These are phyloP conservation scores for Diadromus collaris DNA, from an alignment of 2,888 invertebrate genomes.

Conservation along the genomic window DNA sequence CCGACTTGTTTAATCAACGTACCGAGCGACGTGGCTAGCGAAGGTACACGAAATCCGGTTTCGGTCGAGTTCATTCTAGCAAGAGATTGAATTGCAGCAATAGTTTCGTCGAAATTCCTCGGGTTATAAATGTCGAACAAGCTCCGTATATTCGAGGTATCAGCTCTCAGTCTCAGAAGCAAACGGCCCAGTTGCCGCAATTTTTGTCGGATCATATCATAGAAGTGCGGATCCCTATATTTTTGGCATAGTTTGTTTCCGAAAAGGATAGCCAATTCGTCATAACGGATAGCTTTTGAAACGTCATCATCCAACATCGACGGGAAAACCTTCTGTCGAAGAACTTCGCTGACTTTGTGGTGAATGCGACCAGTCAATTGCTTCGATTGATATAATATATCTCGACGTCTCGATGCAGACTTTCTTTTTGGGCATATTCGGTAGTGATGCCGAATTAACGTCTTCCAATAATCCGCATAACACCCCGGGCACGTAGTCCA, in stretches of 20 bases:
- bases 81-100: constrained; percentile 51
- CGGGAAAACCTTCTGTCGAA: constrained; percentile 47
- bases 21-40: constrained; percentile 53
- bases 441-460: constrained; percentile 38
- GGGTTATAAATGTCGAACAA: constrained; percentile 51
- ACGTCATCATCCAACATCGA: constrained; percentile 45
- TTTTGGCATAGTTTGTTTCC: constrained; percentile 56
- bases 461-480: constrained; percentile 41
- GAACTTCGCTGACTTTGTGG: constrained; percentile 10
- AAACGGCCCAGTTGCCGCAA: constrained; percentile 54
- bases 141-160: constrained; percentile 5
- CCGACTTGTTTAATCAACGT: constrained; percentile 56
- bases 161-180: constrained; percentile 31
- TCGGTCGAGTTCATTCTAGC: constrained; percentile 42
- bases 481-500: constrained; percentile 50
- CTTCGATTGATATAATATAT: constrained; percentile 19
- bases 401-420: background rate
- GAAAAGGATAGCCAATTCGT: constrained; percentile 45
- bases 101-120: constrained; percentile 43
- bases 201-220: constrained; percentile 53
- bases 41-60: constrained; percentile 47
- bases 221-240: constrained; percentile 48
- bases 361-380: constrained; percentile 44
- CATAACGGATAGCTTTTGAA: constrained; percentile 44
- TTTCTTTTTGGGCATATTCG: constrained; percentile 4